phyloP scores from a whole-genome alignment of 2,113 vertebrate genomes.

The Accipiter virgatus region DNA sequence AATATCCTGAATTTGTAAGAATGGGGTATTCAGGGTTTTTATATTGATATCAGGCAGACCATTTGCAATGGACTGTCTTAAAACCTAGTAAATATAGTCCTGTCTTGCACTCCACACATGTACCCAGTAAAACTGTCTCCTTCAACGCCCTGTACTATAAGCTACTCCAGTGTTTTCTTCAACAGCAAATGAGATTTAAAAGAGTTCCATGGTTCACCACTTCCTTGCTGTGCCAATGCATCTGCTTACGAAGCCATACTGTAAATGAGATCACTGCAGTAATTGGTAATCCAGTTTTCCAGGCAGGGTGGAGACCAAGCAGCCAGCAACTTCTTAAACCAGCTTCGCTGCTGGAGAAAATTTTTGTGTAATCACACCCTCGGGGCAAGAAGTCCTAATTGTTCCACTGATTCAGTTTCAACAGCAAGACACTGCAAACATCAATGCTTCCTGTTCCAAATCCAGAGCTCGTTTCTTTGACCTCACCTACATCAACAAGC shows the following conservation, averaged over 20 bases:
- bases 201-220: background rate
- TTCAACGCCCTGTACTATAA: background rate
- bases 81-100: background rate
- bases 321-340: background rate
- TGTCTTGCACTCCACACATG: background rate
- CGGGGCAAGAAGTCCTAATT: background rate
- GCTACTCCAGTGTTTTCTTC: background rate
- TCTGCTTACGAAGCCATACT: fast-evolving
- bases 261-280: background rate
- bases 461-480: background rate
- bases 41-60: background rate
- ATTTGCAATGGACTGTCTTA: background rate
- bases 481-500: background rate
- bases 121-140: background rate
- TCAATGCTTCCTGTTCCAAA: background rate
- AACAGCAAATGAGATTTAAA: background rate
- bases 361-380: background rate
- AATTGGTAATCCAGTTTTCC: background rate
- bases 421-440: background rate
- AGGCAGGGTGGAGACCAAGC: slow-evolving; percentile 5
- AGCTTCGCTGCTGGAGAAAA: background rate
- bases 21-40: background rate
- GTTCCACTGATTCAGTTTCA: background rate
- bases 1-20: background rate
- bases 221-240: background rate